Evolutionary conservation across 2,113 vertebrate species (phyloP), one percentile per base, ranked within the genome.

Genomic region (Marmota monax): DNA sequence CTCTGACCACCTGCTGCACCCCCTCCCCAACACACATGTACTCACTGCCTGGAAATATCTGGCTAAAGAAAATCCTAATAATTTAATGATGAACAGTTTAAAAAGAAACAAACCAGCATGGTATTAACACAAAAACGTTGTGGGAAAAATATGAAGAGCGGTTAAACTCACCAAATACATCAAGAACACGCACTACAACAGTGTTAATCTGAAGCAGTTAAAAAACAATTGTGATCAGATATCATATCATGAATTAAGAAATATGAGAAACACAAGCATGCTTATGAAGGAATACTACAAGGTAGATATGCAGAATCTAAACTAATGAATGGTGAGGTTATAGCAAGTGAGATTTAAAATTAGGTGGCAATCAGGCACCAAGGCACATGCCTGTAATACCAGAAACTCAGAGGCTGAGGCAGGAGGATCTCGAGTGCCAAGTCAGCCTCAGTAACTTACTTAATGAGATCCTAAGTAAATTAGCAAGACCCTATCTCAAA

Each of bases 161-260:
- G 6, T 8, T 72, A 96, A 77, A 72, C 63, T 85, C 39, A 76
- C 18, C 20, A 84, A 61, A 65, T 8, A 67, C 48, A 63, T 67
- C 65, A 65, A 94, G n/a, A 85, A 85, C 2, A 63, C 5, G 27
- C 29, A 88, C n/a, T 63, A 73, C 82, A 93, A 80, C 93, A 87
- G 11, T 42, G 42, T 86, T 80, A n/a, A 3, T 13, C 42, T 32
- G 51, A 27, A 95, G n/a, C 32, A 89, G 56, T 65, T 12, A 65
- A 69, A 11, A 58, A n/a, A 69, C n/a, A 48, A 63, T 45, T 32
- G 20, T 67, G 45, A 90, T 13, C 3, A 53, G 67, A 48, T 16
- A 65, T 65, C 32, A 3, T 78, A 65, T 23, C 27, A 69, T 42
- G 23, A 82, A 78, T 58, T 74, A 67, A 32, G 79, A 92, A 78